A percentile compares a stretch with the other conserved stretches of the same genome.
phyloP scores from a whole-genome alignment of 2,113 vertebrate species.

The Leptodactylus fuscus region DNA sequence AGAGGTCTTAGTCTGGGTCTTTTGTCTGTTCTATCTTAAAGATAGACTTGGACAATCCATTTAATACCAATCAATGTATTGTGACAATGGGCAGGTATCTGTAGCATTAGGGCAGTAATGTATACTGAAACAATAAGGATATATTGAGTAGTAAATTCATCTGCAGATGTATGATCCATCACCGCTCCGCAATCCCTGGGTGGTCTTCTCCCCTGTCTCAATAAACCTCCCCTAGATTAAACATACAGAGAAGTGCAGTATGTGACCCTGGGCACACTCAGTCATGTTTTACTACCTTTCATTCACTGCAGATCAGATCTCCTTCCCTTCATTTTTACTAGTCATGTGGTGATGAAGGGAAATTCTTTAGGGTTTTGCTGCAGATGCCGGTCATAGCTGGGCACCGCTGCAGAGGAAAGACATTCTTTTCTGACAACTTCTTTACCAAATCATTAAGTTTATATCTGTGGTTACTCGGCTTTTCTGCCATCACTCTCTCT shows the following conservation, averaged over 20 bases:
- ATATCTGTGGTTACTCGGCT: neutral
- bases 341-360: constrained; percentile 13
- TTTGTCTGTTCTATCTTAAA: too few relatives aligned
- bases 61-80: too few relatives aligned
- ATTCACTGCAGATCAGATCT: constrained; percentile 25
- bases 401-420: neutral
- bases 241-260: neutral
- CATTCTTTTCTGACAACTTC: neutral
- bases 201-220: constrained; percentile 18
- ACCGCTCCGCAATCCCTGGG: constrained; percentile 7
- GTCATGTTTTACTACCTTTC: constrained; percentile 21
- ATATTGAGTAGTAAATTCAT: neutral
- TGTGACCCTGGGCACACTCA: constrained; percentile 19
- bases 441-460: constrained; percentile 9
- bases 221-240: constrained; percentile 15
- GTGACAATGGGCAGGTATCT: too few relatives aligned
- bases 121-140: neutral
- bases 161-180: neutral
- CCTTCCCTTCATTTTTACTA: neutral
- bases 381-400: constrained; percentile 8
- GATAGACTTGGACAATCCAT: too few relatives aligned
- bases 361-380: constrained; percentile 30
- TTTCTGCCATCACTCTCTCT: neutral
- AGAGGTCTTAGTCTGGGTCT: too few relatives aligned
- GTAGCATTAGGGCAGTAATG: too few relatives aligned